Evolutionary conservation across 2,113 vertebrate species (phyloP).

Genomic region (Tricholaema leucomelas): DNA sequence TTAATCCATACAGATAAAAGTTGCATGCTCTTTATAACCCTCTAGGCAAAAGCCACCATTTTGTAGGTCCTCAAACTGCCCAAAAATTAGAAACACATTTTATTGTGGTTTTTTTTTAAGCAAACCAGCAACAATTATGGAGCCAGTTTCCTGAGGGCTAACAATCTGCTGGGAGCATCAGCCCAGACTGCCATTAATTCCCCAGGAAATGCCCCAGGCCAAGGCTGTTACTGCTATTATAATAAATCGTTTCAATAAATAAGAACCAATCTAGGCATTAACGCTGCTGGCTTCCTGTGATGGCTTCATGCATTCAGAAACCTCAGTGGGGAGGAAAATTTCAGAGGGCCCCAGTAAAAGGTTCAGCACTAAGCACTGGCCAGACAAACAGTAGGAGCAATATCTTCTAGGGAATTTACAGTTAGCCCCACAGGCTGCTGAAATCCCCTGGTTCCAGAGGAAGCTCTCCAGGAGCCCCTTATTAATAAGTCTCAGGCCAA

Average conservation of each 20-base stretch:
- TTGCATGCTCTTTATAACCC: neutral
- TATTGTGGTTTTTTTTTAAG: constrained; percentile 57
- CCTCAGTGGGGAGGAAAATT: constrained; percentile 29
- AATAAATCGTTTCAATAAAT: constrained; percentile 65
- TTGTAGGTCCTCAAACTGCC: neutral
- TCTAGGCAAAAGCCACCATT: neutral
- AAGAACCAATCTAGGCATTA: constrained; percentile 54
- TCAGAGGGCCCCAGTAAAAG: constrained; percentile 19
- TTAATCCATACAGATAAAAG: constrained; percentile 10
- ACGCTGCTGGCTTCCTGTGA: constrained; percentile 25
- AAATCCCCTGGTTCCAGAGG: constrained; percentile 16
- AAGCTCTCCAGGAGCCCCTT: constrained; percentile 44
- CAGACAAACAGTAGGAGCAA: constrained; percentile 46
- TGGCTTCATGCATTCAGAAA: constrained; percentile 31
- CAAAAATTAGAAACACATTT: constrained; percentile 65
- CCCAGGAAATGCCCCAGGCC: constrained; percentile 58
- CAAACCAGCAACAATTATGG: constrained; percentile 17
- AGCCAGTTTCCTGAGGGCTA: constrained; percentile 53
- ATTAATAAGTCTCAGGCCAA: constrained; percentile 38
- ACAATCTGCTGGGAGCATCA: constrained; percentile 59
- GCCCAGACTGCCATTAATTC: constrained; percentile 58
- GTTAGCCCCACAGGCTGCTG: neutral
- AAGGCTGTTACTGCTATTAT: constrained; percentile 56
- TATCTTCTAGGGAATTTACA: constrained; percentile 34
- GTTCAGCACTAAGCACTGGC: neutral